Conservation (phyloP, 2,888 invertebrate genomes). For the Leptopilina syphax region DNA sequence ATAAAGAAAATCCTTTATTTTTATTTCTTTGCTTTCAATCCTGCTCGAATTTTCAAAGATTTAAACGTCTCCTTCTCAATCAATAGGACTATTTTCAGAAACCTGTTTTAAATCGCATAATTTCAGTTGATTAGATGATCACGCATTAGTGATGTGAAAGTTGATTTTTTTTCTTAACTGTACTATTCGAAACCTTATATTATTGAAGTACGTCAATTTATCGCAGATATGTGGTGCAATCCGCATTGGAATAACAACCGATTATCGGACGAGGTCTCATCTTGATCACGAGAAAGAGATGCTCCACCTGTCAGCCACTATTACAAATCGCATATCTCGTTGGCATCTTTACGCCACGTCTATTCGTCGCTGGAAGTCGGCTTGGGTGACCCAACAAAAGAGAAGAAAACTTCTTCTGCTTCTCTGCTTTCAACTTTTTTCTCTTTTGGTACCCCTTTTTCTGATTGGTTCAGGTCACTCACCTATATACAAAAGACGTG, state of each 20-base stretch:
- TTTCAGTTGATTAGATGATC: too few relatives aligned
- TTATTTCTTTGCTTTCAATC: too few relatives aligned
- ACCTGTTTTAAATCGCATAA: too few relatives aligned
- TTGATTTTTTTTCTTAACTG: not conserved
- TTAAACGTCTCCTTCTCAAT: too few relatives aligned
- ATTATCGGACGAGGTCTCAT: conserved; percentile 47
- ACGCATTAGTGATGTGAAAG: too few relatives aligned
- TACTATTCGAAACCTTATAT: conserved; percentile 5
- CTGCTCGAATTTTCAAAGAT: too few relatives aligned
- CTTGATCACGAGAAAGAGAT: conserved; percentile 56
- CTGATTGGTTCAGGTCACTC: conserved; percentile 40
- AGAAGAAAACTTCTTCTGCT: conserved; percentile 63
- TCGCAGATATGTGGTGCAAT: conserved; percentile 11
- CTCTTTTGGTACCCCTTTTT: conserved; percentile 27
- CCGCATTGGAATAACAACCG: conserved; percentile 17
- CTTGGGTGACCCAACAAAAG: conserved; percentile 67
- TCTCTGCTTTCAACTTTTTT: conserved; percentile 51
- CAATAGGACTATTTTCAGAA: too few relatives aligned
- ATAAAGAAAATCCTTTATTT: too few relatives aligned
- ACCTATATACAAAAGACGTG: conserved; percentile 25
- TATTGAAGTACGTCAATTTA: conserved; percentile 7
- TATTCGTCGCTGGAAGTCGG: conserved; percentile 62
- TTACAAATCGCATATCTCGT: conserved; percentile 61
- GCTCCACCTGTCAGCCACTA: conserved; percentile 61
- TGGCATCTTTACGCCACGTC: conserved; percentile 64